phyloP scores from a whole-genome alignment of 2,888 invertebrate genomes.

The Tyria jacobaeae region DNA sequence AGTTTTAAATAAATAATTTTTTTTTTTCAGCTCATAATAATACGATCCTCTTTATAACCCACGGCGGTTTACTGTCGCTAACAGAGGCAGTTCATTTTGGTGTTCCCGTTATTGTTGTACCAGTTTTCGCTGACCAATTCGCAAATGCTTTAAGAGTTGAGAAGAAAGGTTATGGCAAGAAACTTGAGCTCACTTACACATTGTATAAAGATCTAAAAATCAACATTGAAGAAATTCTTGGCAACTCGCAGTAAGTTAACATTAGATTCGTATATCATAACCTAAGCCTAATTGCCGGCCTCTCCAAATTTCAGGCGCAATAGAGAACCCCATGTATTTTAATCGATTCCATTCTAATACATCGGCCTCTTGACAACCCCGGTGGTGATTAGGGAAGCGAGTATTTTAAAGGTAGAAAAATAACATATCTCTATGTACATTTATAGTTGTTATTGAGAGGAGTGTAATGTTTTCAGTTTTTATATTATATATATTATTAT shows the following conservation, averaged over 20 bases:
- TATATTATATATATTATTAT: no score
- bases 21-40: constrained; percentile 63
- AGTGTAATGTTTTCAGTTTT: no score
- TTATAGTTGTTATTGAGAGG: no score
- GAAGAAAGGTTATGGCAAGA: constrained; percentile 56
- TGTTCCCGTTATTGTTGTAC: constrained; percentile 63
- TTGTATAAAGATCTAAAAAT: constrained; percentile 47
- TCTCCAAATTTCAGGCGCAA: no score
- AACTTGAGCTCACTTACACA: constrained; percentile 51
- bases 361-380: no score
- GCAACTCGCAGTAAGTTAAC: constrained; percentile 47
- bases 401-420: no score
- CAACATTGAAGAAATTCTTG: constrained; percentile 53
- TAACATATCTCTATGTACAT: no score
- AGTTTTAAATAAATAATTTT: not conserved
- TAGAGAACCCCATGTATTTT: no score
- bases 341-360: no score
- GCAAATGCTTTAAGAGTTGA: constrained; percentile 57
- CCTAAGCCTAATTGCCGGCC: no score
- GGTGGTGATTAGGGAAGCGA: no score
- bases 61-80: constrained; percentile 65
- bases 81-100: constrained; percentile 63
- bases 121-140: constrained; percentile 66
- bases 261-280: no score
- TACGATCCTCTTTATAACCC: constrained; percentile 62